A percentile compares a stretch with the other conserved stretches of the same genome.
phyloP scores from a whole-genome alignment of 2,888 invertebrate species.

The Epistrophe grossulariae region DNA sequence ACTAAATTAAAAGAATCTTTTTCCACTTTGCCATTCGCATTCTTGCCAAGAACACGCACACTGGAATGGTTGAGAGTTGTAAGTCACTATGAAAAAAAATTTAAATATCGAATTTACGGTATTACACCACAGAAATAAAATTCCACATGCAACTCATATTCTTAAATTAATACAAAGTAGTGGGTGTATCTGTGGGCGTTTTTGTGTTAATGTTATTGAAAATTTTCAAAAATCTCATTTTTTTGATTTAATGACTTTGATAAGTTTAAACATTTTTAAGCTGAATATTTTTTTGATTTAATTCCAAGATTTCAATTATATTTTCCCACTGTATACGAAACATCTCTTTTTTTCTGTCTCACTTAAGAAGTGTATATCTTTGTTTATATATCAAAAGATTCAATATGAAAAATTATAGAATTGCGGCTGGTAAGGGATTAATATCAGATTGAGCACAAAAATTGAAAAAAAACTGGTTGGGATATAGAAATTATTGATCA shows the following conservation, averaged over 20 bases:
- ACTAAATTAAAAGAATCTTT: no score
- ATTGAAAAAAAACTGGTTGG: conserved; percentile 39
- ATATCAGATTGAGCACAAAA: conserved; percentile 38
- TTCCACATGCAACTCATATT: no score
- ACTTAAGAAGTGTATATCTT: background rate
- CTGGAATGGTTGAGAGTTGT: no score
- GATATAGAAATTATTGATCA: background rate
- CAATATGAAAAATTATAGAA: conserved; percentile 10
- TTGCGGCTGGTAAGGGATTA: conserved; percentile 30
- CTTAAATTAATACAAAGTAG: no score
- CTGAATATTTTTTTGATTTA: background rate
- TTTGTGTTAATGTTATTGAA: background rate
- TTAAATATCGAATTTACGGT: no score
- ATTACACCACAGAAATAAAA: no score
- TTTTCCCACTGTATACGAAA: background rate
- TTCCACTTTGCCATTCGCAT: no score
- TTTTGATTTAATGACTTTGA: background rate
- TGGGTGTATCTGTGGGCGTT: background rate
- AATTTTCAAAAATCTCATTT: background rate
- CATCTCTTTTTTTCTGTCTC: background rate
- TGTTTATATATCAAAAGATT: conserved; percentile 13
- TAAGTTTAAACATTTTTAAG: background rate
- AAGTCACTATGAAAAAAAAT: no score
- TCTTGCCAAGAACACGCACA: no score
- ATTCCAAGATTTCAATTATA: background rate